phyloP scores from a whole-genome alignment of 2,888 invertebrate species.

The Yponomeuta cagnagella region DNA sequence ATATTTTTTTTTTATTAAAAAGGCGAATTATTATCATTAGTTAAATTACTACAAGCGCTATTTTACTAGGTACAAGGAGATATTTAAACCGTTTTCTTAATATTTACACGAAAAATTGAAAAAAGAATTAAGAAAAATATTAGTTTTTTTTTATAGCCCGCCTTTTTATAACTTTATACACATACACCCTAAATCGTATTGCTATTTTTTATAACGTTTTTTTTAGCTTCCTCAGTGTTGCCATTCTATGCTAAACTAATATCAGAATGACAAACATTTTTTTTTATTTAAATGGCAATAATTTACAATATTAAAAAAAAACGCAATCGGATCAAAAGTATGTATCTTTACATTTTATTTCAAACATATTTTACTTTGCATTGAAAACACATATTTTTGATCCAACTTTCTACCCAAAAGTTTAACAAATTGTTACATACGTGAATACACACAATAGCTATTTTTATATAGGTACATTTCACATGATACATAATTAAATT shows the following conservation, averaged over 20 bases:
- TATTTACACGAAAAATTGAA: constrained; percentile 53
- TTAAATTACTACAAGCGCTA: constrained; percentile 40
- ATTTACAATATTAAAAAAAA: constrained; percentile 2
- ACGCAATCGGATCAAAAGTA: constrained; percentile 10
- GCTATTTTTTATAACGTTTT: constrained; percentile 25
- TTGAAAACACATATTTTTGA: constrained; percentile 7
- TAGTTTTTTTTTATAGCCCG: constrained; percentile 22
- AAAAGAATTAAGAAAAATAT: constrained; percentile 21
- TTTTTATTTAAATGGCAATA: constrained; percentile 1
- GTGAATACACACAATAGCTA: not conserved
- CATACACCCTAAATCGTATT: constrained; percentile 9
- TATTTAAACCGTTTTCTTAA: constrained; percentile 39
- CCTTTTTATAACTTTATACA: constrained; percentile 20
- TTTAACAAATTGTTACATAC: not conserved
- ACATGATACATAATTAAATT: not conserved
- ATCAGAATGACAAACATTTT: constrained; percentile 35
- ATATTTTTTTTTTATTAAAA: constrained; percentile 31
- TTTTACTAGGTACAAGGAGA: constrained; percentile 38
- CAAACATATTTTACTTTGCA: constrained; percentile 9
- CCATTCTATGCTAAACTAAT: constrained; percentile 43
- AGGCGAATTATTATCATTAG: constrained; percentile 34
- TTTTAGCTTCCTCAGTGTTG: constrained; percentile 28
- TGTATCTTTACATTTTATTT: not conserved
- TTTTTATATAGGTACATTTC: constrained; percentile 3
- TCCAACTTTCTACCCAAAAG: not conserved